Evolutionary conservation across 2,888 invertebrate genomes (phyloP), one percentile per base, ranked within the genome.

Genomic region (Leptopilina drosophilae): DNA sequence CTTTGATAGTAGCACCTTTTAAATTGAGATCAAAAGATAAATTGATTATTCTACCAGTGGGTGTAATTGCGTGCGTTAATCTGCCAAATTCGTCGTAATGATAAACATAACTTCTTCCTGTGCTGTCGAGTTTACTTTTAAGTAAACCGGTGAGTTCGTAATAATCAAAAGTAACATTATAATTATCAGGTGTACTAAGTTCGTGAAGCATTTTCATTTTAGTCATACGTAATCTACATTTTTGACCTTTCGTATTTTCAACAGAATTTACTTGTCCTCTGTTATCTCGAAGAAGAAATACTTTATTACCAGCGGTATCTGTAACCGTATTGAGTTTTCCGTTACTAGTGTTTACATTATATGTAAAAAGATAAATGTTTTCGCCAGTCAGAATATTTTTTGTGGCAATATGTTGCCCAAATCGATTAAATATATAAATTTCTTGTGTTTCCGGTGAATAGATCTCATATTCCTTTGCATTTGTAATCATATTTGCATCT

Each of bases 371-470:
- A 90, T 98, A 99, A 84, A 97, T 96, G 4, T 96, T 97, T 92
- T 98, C 97, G 0, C 97, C 98, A 0, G 98, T 98, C n/a, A 99
- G 93, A 81, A 99, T 98, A 89, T 98, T 98, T 85, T 96, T 96
- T 0, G 98, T 99, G 78, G 97, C 96, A 4, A 98, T 95, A 89
- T 99, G 99, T 90, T 98, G 98, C 0, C 99, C 99, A 89, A 98
- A 98, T 85, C 97, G 93, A 88, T 98, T 98, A 92, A 98, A 98
- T 40, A 98, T 95, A 88, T 98, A 98, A 81, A 97, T 96, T 91
- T 99, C 99, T 91, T 98, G 98, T 4, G 98, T 97, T 87, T 98
- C 98, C 0, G 98, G 97, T 0, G 98, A 97, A 88, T 97, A 97
- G 79, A 99, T 98, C 91, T 98, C 97, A 90, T 98, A 99, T 89